Percentiles rank a stretch among this genome's conserved stretches.
Evolutionary conservation across 2,888 invertebrate genomes (phyloP).

Genomic region (Amiota mariae): DNA sequence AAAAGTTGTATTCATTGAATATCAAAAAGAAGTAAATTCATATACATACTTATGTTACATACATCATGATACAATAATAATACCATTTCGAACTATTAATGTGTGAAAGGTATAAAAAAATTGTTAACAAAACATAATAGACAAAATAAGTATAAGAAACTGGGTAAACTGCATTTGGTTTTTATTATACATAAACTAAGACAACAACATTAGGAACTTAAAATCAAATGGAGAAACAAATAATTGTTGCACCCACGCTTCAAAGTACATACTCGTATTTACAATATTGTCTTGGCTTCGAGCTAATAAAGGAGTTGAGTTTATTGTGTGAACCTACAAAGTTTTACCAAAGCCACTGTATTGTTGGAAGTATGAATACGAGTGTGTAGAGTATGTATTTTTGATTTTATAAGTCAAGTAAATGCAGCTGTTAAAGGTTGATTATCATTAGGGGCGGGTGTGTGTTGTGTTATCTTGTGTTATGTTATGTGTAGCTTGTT

Average conservation of each 20-base stretch:
- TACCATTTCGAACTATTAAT: too few species aligned
- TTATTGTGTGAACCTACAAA: neutral
- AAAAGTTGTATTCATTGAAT: too few species aligned
- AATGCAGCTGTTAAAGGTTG: conserved; percentile 7
- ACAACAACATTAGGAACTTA: too few species aligned
- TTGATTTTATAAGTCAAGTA: neutral
- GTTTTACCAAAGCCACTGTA: too few species aligned
- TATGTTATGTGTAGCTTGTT: neutral
- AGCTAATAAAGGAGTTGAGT: neutral
- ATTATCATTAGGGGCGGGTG: neutral
- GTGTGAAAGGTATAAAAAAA: too few species aligned
- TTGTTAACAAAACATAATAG: too few species aligned
- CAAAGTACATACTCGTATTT: neutral
- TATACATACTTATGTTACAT: too few species aligned
- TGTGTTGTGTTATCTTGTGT: neutral
- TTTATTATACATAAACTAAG: too few species aligned
- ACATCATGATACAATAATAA: too few species aligned
- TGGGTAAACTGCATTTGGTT: neutral
- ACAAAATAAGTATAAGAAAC: neutral
- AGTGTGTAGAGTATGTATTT: too few species aligned
- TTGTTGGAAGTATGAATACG: too few species aligned
- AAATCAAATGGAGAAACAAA: conserved; percentile 4
- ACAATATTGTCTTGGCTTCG: neutral
- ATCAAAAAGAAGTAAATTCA: too few species aligned
- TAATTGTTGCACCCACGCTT: conserved; percentile 25